These are phyloP conservation scores for Olivierus martensii DNA, from an alignment of 1,140 invertebrate species.

Conservation along the genomic window DNA sequence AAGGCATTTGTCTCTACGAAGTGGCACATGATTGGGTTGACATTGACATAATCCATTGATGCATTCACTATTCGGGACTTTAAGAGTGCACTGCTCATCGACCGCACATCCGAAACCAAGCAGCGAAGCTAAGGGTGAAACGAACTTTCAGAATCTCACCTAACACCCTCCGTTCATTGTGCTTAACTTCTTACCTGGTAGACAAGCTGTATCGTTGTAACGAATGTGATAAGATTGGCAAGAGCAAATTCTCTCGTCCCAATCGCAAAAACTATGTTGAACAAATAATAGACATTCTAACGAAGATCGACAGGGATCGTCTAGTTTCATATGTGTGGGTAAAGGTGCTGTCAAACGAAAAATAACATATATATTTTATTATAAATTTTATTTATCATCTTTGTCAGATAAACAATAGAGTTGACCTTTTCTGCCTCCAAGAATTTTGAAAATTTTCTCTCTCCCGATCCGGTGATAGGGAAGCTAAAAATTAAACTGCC, in stretches of 20 bases:
- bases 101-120: constrained; percentile 55
- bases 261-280: constrained; percentile 18
- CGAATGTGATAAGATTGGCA: constrained; percentile 21
- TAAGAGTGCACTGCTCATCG: constrained; percentile 56
- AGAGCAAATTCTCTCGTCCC: constrained; percentile 12
- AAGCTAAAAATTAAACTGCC: no score
- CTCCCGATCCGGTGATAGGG: no score
- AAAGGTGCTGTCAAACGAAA: neutral
- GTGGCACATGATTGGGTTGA: constrained; percentile 61
- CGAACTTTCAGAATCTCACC: no score
- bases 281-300: constrained; percentile 14
- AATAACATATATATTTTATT: no score
- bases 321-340: constrained; percentile 10
- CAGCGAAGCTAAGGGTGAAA: constrained; percentile 44
- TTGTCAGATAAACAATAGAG: no score
- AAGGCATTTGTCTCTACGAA: constrained; percentile 72
- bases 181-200: constrained; percentile 20
- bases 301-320: constrained; percentile 12
- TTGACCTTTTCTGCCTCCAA: no score
- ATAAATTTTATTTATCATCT: no score
- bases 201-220: constrained; percentile 16
- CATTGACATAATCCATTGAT: constrained; percentile 58
- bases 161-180: no score
- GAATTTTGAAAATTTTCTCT: no score
- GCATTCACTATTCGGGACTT: constrained; percentile 62